A percentile compares a stretch with the other conserved stretches of the same genome.
phyloP scores from a whole-genome alignment of 1,140 invertebrate genomes.

The Drosophila athabasca region DNA sequence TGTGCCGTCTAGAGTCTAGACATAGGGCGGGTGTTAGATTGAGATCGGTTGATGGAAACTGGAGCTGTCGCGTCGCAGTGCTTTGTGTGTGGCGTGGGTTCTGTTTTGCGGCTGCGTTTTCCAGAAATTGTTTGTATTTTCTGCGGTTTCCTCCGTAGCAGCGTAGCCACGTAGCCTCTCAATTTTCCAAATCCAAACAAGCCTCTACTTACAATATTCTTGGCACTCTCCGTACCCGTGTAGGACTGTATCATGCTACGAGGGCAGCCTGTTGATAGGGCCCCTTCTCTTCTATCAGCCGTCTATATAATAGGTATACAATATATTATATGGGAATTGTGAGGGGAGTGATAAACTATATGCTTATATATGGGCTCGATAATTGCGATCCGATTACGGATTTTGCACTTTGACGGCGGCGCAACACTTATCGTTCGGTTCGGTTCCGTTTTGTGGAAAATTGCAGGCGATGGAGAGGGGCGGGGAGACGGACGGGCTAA shows the following conservation, averaged over 20 bases:
- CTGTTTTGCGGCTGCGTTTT: conserved; percentile 25
- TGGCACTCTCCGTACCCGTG: too few species aligned
- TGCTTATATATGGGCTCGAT: conserved; percentile 25
- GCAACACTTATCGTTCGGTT: conserved; percentile 43
- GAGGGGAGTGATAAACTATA: conserved; percentile 50
- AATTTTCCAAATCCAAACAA: conserved; percentile 39
- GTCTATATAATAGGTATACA: conserved; percentile 11
- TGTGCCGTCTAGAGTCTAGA: conserved; percentile 18
- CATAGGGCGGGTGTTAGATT: not conserved
- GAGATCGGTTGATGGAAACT: conserved; percentile 18
- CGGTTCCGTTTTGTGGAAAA: conserved; percentile 6
- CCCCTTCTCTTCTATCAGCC: conserved; percentile 41
- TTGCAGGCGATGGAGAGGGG: conserved; percentile 16
- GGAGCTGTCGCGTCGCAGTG: conserved; percentile 30
- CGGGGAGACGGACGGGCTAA: conserved; percentile 20
- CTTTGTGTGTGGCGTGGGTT: conserved; percentile 11
- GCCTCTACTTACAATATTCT: conserved; percentile 3
- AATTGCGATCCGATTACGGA: conserved; percentile 53
- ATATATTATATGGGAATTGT: conserved; percentile 20
- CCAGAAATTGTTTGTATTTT: conserved; percentile 19
- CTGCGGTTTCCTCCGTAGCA: conserved; percentile 42
- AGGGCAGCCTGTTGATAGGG: conserved; percentile 15
- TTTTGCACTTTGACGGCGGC: conserved; percentile 63
- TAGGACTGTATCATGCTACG: not conserved
- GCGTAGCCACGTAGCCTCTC: conserved; percentile 32